phyloP scores from a whole-genome alignment of 2,888 invertebrate species.

The Pyrrhosoma nymphula region DNA sequence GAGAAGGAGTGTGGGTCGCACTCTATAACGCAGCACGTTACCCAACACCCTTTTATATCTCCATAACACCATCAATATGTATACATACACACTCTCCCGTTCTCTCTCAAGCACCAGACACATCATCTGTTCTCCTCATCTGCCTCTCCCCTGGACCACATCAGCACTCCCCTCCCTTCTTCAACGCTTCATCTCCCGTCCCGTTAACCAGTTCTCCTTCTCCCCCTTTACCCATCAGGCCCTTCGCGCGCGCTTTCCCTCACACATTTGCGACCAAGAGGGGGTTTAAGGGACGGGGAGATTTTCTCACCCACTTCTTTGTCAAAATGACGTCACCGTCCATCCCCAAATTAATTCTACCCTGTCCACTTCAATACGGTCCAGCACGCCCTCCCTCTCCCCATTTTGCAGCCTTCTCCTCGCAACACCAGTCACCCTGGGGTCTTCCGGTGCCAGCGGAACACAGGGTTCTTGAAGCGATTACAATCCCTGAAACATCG shows the following conservation, averaged over 20 bases:
- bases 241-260: background rate
- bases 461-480: background rate
- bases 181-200: background rate
- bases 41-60: background rate
- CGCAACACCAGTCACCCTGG: background rate
- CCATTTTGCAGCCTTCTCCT: background rate
- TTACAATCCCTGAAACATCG: background rate
- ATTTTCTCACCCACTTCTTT: constrained; percentile 5
- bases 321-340: constrained; percentile 50
- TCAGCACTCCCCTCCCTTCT: background rate
- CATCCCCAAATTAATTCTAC: constrained; percentile 64
- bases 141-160: background rate
- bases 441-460: background rate
- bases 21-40: background rate
- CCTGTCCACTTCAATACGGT: constrained; percentile 41
- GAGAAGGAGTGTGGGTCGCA: background rate
- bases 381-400: constrained; percentile 14
- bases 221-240: background rate
- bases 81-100: background rate
- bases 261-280: constrained; percentile 18
- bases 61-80: constrained; percentile 45
- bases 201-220: background rate
- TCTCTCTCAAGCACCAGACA: background rate
- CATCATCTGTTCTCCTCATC: background rate
- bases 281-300: too few relatives aligned